Percentiles rank a stretch among this genome's conserved stretches.
These are phyloP conservation scores for Sarcophaga peregrina DNA, from an alignment of 1,140 invertebrate genomes.

Conservation along the genomic window DNA sequence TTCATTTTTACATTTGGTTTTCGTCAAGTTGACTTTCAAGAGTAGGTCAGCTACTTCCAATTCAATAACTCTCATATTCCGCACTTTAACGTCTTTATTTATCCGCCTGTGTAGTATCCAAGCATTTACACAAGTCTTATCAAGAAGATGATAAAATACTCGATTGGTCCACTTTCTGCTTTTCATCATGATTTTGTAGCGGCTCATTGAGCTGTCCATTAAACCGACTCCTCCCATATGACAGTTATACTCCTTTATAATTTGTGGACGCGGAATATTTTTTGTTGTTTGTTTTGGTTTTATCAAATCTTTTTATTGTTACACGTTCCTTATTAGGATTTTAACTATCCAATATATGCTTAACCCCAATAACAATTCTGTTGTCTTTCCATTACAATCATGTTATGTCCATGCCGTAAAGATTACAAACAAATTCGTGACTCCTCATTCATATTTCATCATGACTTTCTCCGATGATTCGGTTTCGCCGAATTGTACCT, in stretches of 20 bases:
- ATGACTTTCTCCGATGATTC: slow-evolving; percentile 6
- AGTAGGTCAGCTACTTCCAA: neutral
- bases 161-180: too few species aligned
- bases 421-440: neutral
- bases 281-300: neutral
- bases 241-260: neutral
- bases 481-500: too few species aligned
- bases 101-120: too few species aligned
- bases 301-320: neutral
- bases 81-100: too few species aligned
- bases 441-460: slow-evolving; percentile 1
- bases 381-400: neutral
- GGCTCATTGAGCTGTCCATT: neutral
- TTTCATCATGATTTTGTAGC: too few species aligned
- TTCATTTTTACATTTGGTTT: too few species aligned
- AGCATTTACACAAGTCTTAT: too few species aligned
- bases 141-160: too few species aligned
- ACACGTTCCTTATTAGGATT: neutral
- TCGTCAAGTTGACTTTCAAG: neutral
- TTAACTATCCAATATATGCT: neutral
- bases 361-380: neutral
- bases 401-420: neutral
- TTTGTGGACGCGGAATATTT: neutral
- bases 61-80: too few species aligned
- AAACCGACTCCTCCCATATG: neutral